Conservation (phyloP, 2,113 vertebrate species). For the Taurulus bubalis region DNA sequence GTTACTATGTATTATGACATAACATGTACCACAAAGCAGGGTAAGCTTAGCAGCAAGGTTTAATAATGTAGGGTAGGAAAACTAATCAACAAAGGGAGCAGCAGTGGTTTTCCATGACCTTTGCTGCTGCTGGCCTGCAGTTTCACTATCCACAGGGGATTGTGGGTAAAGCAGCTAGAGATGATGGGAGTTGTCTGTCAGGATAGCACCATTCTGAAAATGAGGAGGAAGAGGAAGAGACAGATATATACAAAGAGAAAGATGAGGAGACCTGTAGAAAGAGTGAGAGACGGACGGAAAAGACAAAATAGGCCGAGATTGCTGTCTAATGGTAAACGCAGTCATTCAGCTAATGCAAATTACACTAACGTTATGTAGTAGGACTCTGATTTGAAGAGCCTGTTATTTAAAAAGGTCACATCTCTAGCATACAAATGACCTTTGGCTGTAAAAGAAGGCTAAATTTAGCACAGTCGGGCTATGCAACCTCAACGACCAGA, state of each 20-base stretch:
- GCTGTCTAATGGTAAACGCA: background rate
- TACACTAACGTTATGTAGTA: background rate
- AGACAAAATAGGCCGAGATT: background rate
- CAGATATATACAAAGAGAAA: constrained; percentile 29
- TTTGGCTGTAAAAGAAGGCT: constrained; percentile 5
- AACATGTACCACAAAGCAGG: background rate
- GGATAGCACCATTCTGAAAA: background rate
- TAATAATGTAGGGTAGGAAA: constrained; percentile 37
- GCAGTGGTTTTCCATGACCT: constrained; percentile 61
- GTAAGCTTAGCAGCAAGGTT: constrained; percentile 7
- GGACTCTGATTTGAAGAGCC: background rate
- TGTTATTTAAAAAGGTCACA: rapidly evolving
- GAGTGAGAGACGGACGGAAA: constrained; percentile 7
- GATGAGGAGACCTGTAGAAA: background rate
- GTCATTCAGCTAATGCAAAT: background rate
- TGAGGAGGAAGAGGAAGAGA: constrained; percentile 13
- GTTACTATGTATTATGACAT: background rate
- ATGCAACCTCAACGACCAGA: constrained; percentile 2
- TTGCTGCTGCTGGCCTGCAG: constrained; percentile 59
- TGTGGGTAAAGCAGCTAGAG: constrained; percentile 54
- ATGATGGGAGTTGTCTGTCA: constrained; percentile 50
- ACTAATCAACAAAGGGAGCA: constrained; percentile 52
- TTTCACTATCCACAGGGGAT: constrained; percentile 49
- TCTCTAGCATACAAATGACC: background rate
- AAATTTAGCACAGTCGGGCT: constrained; percentile 20